Conservation (phyloP, 2,797 vertebrate species). For the Scleropages formosus region DNA sequence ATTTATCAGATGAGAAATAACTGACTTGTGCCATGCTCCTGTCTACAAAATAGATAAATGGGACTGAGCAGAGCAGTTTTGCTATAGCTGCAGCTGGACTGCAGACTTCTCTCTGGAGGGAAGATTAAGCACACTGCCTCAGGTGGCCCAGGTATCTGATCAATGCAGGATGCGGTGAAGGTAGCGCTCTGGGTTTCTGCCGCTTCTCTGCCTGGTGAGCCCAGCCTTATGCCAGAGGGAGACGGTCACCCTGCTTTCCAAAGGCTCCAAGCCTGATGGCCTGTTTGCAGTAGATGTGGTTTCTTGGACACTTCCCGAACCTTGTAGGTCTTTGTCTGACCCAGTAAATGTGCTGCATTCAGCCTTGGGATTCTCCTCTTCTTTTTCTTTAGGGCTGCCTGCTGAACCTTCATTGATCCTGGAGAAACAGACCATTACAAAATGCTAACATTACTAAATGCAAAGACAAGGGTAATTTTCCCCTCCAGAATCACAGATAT, state of each 20-base stretch:
- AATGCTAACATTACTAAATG: neutral
- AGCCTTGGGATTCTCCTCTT: slow-evolving; percentile 42
- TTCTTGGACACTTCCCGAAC: slow-evolving; percentile 31
- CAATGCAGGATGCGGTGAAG: slow-evolving; percentile 64
- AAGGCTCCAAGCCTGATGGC: slow-evolving; percentile 16
- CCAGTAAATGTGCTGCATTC: slow-evolving; percentile 38
- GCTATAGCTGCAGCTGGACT: neutral
- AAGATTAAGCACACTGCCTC: neutral
- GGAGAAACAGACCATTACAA: neutral
- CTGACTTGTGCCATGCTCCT: neutral
- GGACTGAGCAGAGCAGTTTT: neutral
- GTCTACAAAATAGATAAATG: neutral
- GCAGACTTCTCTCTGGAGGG: neutral
- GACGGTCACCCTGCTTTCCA: slow-evolving; percentile 36
- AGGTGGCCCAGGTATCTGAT: slow-evolving; percentile 24
- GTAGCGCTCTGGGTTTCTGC: slow-evolving; percentile 60
- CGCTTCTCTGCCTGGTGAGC: slow-evolving; percentile 47
- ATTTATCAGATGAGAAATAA: neutral
- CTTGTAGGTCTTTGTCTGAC: slow-evolving; percentile 24
- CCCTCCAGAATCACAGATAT: neutral
- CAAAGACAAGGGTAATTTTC: neutral
- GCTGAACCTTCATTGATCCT: slow-evolving; percentile 59
- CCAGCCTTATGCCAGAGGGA: slow-evolving; percentile 7
- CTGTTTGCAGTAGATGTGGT: slow-evolving; percentile 41
- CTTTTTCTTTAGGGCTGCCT: slow-evolving; percentile 35